Conservation (phyloP, 2,888 invertebrate species). For the Cerastoderma edule region DNA sequence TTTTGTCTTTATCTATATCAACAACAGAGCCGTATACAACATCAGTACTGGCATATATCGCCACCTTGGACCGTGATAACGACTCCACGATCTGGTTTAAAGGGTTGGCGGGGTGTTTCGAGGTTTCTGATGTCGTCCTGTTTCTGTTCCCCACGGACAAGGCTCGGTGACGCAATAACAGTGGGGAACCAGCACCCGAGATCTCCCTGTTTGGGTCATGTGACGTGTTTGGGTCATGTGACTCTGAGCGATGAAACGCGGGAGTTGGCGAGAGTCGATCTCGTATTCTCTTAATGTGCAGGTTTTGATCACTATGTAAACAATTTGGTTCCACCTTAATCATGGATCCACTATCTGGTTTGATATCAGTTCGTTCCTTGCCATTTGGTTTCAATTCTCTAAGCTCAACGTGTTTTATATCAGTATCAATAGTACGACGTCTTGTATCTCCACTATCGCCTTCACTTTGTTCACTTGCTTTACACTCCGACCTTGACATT, state of each 20-base stretch:
- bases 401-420: not conserved
- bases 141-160: conserved; percentile 34
- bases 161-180: conserved; percentile 35
- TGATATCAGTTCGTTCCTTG: not conserved
- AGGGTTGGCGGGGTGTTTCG: not conserved
- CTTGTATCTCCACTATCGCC: not conserved
- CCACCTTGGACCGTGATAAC: conserved; percentile 41
- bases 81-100: conserved; percentile 38
- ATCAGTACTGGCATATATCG: conserved; percentile 42
- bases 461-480: not conserved
- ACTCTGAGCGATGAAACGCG: conserved; percentile 14
- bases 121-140: conserved; percentile 14
- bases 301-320: not conserved
- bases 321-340: not conserved
- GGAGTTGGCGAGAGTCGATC: not conserved
- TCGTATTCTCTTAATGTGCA: not conserved
- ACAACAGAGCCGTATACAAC: conserved; percentile 48
- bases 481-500: not conserved
- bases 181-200: conserved; percentile 20
- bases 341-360: not conserved
- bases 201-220: not conserved
- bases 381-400: not conserved
- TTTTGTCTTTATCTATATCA: conserved; percentile 21
- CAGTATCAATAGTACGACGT: not conserved
- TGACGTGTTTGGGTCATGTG: conserved; percentile 20